Conservation (phyloP, 1,140 invertebrate species). For the Gryon sp. region DNA sequence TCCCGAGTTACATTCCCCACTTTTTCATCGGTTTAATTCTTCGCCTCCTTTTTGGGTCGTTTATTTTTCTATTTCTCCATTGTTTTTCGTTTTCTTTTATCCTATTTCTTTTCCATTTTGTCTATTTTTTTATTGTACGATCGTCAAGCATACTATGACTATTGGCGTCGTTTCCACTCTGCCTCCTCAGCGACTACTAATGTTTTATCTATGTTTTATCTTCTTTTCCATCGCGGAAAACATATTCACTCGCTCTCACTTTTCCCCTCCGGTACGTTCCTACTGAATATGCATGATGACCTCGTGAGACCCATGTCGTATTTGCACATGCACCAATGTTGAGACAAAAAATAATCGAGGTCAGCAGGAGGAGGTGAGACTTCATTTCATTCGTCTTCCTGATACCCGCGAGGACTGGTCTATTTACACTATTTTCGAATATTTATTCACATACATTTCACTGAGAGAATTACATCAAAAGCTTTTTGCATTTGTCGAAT, state of each 20-base stretch:
- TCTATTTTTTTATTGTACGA: constrained; percentile 17
- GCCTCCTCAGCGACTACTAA: constrained; percentile 7
- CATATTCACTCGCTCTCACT: not conserved
- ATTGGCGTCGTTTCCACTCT: constrained; percentile 13
- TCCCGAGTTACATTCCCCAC: constrained; percentile 10
- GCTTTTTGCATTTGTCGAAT: no score
- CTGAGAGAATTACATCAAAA: no score
- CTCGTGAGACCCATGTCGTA: constrained; percentile 15
- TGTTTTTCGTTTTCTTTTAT: constrained; percentile 21
- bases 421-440: constrained; percentile 15
- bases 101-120: not conserved
- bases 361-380: constrained; percentile 16
- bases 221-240: constrained; percentile 14
- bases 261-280: constrained; percentile 8
- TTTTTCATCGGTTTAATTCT: constrained; percentile 19
- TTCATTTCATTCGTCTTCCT: constrained; percentile 18
- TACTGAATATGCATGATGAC: constrained; percentile 41
- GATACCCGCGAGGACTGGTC: constrained; percentile 10
- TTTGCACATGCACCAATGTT: constrained; percentile 26
- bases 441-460: constrained; percentile 2
- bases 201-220: constrained; percentile 18
- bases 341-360: constrained; percentile 36
- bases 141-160: constrained; percentile 12
- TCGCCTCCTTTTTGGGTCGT: not conserved
- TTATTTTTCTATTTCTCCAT: constrained; percentile 17